Percentiles rank a stretch among this genome's conserved stretches.
Evolutionary conservation across 1,140 invertebrate genomes (phyloP).

Genomic region (Rhynchophorus ferrugineus): DNA sequence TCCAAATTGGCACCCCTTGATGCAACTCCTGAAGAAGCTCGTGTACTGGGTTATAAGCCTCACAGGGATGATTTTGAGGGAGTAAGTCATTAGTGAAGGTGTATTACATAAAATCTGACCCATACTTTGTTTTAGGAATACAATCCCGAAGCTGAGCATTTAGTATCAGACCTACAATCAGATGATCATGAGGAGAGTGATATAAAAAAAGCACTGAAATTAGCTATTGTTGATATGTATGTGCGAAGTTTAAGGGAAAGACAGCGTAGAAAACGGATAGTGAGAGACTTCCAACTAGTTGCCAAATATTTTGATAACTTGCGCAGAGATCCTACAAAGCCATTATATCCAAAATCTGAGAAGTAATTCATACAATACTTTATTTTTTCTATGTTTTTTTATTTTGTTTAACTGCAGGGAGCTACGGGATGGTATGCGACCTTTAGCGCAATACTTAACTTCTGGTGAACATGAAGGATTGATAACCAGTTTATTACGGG

Average conservation of each 20-base stretch:
- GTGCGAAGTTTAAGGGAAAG: conserved; percentile 75
- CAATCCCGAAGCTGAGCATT: conserved; percentile 84
- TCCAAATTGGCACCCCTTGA: conserved; percentile 69
- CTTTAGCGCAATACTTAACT: conserved; percentile 82
- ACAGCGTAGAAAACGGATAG: conserved; percentile 77
- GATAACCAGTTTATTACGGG: conserved; percentile 67
- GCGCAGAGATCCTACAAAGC: conserved; percentile 53
- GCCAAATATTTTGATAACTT: conserved; percentile 64
- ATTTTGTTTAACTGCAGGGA: conserved; percentile 46
- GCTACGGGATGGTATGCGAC: conserved; percentile 70
- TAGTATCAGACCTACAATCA: conserved; percentile 73
- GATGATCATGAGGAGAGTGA: conserved; percentile 80
- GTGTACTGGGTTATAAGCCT: conserved; percentile 91
- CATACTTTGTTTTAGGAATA: conserved; percentile 59
- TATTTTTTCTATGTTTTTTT: too few relatives aligned
- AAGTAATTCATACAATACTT: too few relatives aligned
- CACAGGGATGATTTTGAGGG: conserved; percentile 94
- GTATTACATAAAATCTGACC: neutral
- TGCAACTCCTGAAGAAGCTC: conserved; percentile 72
- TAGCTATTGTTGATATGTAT: conserved; percentile 85
- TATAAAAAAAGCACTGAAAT: conserved; percentile 72
- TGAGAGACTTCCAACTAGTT: conserved; percentile 78
- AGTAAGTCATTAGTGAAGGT: conserved; percentile 41
- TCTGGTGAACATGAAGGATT: conserved; percentile 75
- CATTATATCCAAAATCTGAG: conserved; percentile 65